Evolutionary conservation across 2,888 invertebrate species (phyloP).

Genomic region (Agonopterix arenella): DNA sequence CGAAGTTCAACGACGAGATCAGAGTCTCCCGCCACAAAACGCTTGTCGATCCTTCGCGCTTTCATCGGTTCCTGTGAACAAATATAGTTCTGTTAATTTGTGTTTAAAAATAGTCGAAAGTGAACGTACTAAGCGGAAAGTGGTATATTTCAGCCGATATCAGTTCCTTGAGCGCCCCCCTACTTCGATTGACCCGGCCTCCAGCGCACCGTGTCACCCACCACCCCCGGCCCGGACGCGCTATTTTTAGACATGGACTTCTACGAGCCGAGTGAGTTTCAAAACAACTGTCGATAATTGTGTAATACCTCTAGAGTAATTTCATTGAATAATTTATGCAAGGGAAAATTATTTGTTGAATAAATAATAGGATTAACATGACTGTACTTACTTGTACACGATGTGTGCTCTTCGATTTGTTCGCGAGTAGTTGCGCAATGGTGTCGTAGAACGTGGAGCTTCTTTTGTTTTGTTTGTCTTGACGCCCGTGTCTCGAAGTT

Average conservation of each 20-base stretch:
- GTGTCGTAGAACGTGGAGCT: conserved; percentile 65
- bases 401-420: conserved; percentile 65
- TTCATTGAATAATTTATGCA: too few species aligned
- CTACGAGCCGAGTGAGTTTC: conserved; percentile 37
- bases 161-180: conserved; percentile 28
- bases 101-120: neutral
- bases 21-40: conserved; percentile 80
- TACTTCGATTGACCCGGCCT: conserved; percentile 65
- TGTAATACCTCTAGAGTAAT: neutral
- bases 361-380: too few species aligned
- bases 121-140: conserved; percentile 2
- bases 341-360: too few species aligned
- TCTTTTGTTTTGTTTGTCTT: conserved; percentile 37
- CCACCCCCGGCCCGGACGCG: conserved; percentile 61
- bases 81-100: conserved; percentile 11
- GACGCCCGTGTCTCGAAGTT: conserved; percentile 48
- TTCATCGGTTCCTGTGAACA: conserved; percentile 50
- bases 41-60: conserved; percentile 74
- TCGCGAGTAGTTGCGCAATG: conserved; percentile 66
- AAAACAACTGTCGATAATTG: conserved; percentile 26
- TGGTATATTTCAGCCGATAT: conserved; percentile 1
- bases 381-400: conserved; percentile 70
- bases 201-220: conserved; percentile 58
- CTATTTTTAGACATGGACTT: conserved; percentile 70
- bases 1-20: conserved; percentile 79